Conservation (phyloP, 2,888 invertebrate genomes). For the Xylophagus ater region DNA sequence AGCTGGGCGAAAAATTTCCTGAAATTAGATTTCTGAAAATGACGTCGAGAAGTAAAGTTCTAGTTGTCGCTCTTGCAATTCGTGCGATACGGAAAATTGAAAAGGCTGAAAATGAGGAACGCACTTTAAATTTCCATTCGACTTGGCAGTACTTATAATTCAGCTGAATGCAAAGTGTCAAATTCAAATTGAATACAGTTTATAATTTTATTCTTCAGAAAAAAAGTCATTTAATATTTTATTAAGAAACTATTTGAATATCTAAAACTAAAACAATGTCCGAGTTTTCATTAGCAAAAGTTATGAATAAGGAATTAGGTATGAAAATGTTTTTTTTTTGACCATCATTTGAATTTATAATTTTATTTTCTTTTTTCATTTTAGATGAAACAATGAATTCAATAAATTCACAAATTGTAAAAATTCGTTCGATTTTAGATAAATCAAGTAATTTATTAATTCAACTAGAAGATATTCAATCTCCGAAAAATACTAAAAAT, state of each 20-base stretch:
- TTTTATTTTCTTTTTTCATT: not conserved
- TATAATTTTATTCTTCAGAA: not conserved
- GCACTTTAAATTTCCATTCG: not conserved
- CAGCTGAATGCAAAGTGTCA: not conserved
- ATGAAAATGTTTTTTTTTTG: not conserved
- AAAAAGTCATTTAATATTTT: not conserved
- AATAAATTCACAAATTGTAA: not conserved
- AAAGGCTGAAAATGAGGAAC: no score
- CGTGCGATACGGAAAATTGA: no score
- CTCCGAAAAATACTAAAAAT: conserved; percentile 3
- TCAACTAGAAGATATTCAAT: conserved; percentile 1
- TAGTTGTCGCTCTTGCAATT: no score
- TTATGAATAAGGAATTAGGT: conserved; percentile 5
- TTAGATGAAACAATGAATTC: conserved; percentile 2
- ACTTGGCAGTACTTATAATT: not conserved
- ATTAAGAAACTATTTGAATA: not conserved
- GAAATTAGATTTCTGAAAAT: no score
- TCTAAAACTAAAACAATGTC: not conserved
- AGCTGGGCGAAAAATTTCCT: no score
- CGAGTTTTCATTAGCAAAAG: not conserved
- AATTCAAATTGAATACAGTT: not conserved
- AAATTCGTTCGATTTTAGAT: conserved; percentile 3
- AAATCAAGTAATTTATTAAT: conserved; percentile 6
- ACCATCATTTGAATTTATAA: not conserved
- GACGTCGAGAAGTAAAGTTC: no score